A percentile compares a stretch with the other conserved stretches of the same genome.
Evolutionary conservation across 1,140 invertebrate genomes (phyloP).

Genomic region (Bemisia tabaci): DNA sequence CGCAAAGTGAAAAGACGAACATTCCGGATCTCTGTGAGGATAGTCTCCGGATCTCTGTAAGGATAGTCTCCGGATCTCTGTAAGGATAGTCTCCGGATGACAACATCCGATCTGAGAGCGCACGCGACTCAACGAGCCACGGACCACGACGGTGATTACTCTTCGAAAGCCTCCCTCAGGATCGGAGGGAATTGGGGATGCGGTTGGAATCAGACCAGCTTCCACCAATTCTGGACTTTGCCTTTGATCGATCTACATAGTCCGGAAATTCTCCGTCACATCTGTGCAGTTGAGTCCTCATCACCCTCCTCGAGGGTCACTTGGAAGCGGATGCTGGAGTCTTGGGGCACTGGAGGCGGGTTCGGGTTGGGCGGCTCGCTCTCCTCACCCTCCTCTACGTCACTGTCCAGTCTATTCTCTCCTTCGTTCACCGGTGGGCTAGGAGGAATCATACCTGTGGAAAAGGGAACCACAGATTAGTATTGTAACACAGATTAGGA

Average conservation of each 20-base stretch:
- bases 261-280: constrained; percentile 62
- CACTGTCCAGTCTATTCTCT: constrained; percentile 16
- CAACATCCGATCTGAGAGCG: too few relatives aligned
- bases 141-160: too few relatives aligned
- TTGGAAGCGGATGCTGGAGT: constrained; percentile 37
- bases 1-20: too few relatives aligned
- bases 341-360: constrained; percentile 5
- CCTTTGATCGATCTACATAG: neutral
- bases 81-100: too few relatives aligned
- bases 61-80: too few relatives aligned
- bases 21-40: too few relatives aligned
- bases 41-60: too few relatives aligned
- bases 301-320: constrained; percentile 75
- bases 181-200: neutral
- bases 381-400: constrained; percentile 21
- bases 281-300: constrained; percentile 43
- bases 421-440: constrained; percentile 31
- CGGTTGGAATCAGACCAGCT: neutral
- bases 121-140: too few relatives aligned
- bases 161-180: too few relatives aligned
- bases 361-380: constrained; percentile 3
- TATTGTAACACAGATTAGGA: too few relatives aligned
- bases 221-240: neutral
- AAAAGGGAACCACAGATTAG: neutral
- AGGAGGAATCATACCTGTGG: constrained; percentile 38